These are phyloP conservation scores for Nanorana parkeri DNA, from an alignment of 2,113 vertebrate genomes.

Conservation along the genomic window DNA sequence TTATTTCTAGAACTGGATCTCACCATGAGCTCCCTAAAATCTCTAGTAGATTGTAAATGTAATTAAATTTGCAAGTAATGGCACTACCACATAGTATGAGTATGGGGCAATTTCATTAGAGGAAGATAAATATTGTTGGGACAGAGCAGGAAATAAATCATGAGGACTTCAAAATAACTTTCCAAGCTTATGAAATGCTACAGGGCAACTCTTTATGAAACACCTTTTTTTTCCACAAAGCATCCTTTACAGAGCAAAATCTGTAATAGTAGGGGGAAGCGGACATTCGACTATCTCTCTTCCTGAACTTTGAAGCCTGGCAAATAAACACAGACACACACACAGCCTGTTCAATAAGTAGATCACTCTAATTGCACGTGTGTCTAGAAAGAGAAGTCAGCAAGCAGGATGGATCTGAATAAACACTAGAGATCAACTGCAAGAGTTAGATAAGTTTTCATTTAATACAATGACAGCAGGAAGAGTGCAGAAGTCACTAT, in stretches of 20 bases:
- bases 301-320: conserved; percentile 19
- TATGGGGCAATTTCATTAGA: conserved; percentile 30
- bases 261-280: conserved; percentile 21
- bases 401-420: conserved; percentile 56
- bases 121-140: conserved; percentile 35
- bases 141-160: conserved; percentile 18
- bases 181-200: conserved; percentile 16
- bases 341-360: conserved; percentile 5
- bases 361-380: conserved; percentile 2
- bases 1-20: background rate
- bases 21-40: background rate
- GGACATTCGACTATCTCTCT: conserved; percentile 16
- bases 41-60: conserved; percentile 27
- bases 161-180: conserved; percentile 28
- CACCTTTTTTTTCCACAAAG: conserved; percentile 35
- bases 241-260: conserved; percentile 37
- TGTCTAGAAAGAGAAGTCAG: background rate
- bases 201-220: conserved; percentile 52
- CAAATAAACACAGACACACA: conserved; percentile 45
- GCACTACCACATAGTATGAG: conserved; percentile 23
- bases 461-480: conserved; percentile 55
- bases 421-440: conserved; percentile 58
- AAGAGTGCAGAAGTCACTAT: conserved; percentile 58
- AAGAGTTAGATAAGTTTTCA: conserved; percentile 62
- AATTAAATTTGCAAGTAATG: conserved; percentile 18